Evolutionary conservation across 2,888 invertebrate genomes (phyloP).

Genomic region (Xiphydria camelus): DNA sequence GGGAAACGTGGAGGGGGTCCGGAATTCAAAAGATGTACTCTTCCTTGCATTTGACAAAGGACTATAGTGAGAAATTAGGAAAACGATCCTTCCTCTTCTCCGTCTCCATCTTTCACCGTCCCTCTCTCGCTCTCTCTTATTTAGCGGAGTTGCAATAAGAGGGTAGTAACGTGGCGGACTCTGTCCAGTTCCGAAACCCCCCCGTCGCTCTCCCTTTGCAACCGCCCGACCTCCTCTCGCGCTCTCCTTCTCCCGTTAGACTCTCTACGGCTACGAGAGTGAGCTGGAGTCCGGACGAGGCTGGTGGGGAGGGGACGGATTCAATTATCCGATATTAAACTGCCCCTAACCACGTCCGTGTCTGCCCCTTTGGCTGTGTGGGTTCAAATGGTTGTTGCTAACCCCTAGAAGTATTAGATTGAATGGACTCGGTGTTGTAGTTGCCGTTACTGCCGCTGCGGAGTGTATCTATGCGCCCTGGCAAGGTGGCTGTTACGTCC

Average conservation of each 20-base stretch:
- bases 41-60: no score
- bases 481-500: conserved; percentile 43
- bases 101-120: conserved; percentile 10
- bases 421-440: conserved; percentile 55
- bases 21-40: no score
- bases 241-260: not conserved
- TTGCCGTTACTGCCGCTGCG: no score
- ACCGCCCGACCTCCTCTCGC: conserved; percentile 11
- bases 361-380: conserved; percentile 36
- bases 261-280: conserved; percentile 16
- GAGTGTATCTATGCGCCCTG: no score
- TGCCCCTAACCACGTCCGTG: conserved; percentile 52
- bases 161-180: conserved; percentile 26
- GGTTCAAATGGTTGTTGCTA: conserved; percentile 47
- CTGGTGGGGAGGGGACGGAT: conserved; percentile 43
- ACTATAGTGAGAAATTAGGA: conserved; percentile 44
- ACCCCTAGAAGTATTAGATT: conserved; percentile 54
- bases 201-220: no score
- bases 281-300: conserved; percentile 17
- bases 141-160: conserved; percentile 42
- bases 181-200: conserved; percentile 32
- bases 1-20: no score
- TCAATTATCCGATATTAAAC: conserved; percentile 59
- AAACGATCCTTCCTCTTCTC: conserved; percentile 13
- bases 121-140: conserved; percentile 25